A percentile compares a stretch with the other conserved stretches of the same genome.
These are phyloP conservation scores for Hirtodrosophila cameraria DNA, from an alignment of 2,888 invertebrate species.

Conservation along the genomic window DNA sequence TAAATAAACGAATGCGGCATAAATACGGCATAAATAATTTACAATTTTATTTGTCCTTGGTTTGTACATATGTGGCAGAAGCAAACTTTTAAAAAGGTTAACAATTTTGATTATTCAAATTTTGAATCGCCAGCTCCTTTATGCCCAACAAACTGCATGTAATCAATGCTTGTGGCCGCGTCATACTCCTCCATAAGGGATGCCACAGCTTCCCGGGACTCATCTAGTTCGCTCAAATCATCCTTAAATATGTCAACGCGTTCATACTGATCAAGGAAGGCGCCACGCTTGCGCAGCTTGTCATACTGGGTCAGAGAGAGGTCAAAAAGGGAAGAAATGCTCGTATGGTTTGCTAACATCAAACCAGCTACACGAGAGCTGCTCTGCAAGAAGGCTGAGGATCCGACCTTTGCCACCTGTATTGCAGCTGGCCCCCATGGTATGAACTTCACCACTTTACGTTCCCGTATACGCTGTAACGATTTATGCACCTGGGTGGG, in stretches of 20 bases:
- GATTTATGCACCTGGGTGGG: slow-evolving; percentile 99
- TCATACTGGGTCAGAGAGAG: slow-evolving; percentile 96
- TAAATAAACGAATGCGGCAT: no score
- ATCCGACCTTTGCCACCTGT: slow-evolving; percentile 97
- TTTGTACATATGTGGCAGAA: slow-evolving; percentile 33
- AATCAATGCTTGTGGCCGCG: slow-evolving; percentile 96
- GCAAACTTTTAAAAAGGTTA: not conserved
- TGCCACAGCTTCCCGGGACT: slow-evolving; percentile 95
- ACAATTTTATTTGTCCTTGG: no score
- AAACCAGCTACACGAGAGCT: slow-evolving; percentile 98
- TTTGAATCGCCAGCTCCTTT: slow-evolving; percentile 15
- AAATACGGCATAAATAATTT: no score
- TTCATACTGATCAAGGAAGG: slow-evolving; percentile 98
- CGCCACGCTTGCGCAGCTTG: slow-evolving; percentile 96
- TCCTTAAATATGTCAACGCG: slow-evolving; percentile 98
- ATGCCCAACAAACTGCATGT: slow-evolving; percentile 86
- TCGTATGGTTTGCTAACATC: slow-evolving; percentile 99
- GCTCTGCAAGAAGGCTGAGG: slow-evolving; percentile 97
- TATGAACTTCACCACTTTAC: slow-evolving; percentile 97
- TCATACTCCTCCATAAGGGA: slow-evolving; percentile 97
- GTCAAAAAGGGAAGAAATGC: slow-evolving; percentile 97
- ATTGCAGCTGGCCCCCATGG: slow-evolving; percentile 99
- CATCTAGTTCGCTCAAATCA: slow-evolving; percentile 95
- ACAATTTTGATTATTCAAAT: slow-evolving; percentile 41
- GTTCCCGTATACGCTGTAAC: slow-evolving; percentile 96